Percentiles rank a stretch among this genome's conserved stretches.
These are phyloP conservation scores for Dasyornis broadbenti DNA, from an alignment of 2,113 vertebrate genomes.

Conservation along the genomic window DNA sequence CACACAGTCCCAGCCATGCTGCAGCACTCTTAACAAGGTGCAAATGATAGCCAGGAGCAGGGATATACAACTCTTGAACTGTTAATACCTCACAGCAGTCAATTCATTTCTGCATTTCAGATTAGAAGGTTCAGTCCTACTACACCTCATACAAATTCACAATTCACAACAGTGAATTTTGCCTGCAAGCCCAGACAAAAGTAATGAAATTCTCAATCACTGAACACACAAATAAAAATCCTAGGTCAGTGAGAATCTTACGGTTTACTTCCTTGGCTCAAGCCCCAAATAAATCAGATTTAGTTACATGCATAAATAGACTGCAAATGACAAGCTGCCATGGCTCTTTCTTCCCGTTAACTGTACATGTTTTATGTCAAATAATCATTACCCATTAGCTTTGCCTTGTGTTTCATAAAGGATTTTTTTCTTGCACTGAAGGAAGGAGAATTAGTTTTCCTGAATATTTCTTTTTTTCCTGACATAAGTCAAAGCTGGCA, in stretches of 20 bases:
- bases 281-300: conserved; percentile 55
- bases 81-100: background rate
- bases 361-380: background rate
- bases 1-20: background rate
- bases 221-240: background rate
- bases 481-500: background rate
- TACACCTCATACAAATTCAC: background rate
- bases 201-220: background rate
- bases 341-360: conserved; percentile 1
- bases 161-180: background rate
- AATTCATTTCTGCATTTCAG: background rate
- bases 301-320: conserved; percentile 59
- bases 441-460: background rate
- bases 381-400: background rate
- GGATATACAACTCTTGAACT: background rate
- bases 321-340: conserved; percentile 54
- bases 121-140: background rate
- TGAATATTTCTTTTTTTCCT: background rate
- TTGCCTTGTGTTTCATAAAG: background rate
- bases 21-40: background rate
- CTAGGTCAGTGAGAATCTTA: conserved; percentile 17
- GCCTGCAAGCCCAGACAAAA: background rate
- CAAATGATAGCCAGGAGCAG: background rate
- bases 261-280: conserved; percentile 39
- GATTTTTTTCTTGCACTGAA: background rate